Evolutionary conservation across 1,140 invertebrate species (phyloP), one percentile per base, ranked within the genome.

Genomic region (Thalassaphorura encarpata): DNA sequence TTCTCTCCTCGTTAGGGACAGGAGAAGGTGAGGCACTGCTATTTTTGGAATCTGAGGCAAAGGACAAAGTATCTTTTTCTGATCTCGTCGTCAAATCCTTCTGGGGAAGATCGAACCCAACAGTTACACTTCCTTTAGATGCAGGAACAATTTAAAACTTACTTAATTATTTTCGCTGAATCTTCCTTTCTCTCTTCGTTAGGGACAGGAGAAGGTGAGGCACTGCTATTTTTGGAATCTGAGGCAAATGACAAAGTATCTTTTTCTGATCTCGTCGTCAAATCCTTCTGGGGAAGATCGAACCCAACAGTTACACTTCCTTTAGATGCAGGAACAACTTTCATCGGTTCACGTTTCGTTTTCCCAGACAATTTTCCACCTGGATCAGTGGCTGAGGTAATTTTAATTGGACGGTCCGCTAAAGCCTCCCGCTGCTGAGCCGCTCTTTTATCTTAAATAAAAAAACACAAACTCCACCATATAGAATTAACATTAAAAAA

Each of bases 281-380:
- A n/a, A 24, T 56, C 53, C 13, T 56, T 54, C 6, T 24, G 21
- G 8, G 62, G 53, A 48, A 64, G 33, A 19, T 58, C 53, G 33
- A 64, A 64, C n/a, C 62, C 62, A 15, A 61, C 31, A 11, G 58
- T 64, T 4, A 60, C 57, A 42, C 29, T 52, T 26, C 28, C 47
- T 49, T 48, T 54, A n/a, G 53, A 58, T 5, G 57, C 55, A 39
- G 58, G 48, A 4, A 58, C 41, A 15, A 60, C 53, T 63, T 63
- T 63, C n/a, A n/a, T n/a, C n/a, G n/a, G n/a, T n/a, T n/a, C n/a
- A n/a, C n/a, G n/a, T n/a, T n/a, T n/a, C n/a, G n/a, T n/a, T n/a
- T n/a, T n/a, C n/a, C n/a, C n/a, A n/a, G n/a, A n/a, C n/a, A n/a
- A n/a, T n/a, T n/a, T n/a, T n/a, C n/a, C n/a, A n/a, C n/a, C n/a